Percentiles rank a stretch among this genome's conserved stretches.
These are phyloP conservation scores for Chaetops frenatus DNA, from an alignment of 2,113 vertebrate genomes.

Conservation along the genomic window DNA sequence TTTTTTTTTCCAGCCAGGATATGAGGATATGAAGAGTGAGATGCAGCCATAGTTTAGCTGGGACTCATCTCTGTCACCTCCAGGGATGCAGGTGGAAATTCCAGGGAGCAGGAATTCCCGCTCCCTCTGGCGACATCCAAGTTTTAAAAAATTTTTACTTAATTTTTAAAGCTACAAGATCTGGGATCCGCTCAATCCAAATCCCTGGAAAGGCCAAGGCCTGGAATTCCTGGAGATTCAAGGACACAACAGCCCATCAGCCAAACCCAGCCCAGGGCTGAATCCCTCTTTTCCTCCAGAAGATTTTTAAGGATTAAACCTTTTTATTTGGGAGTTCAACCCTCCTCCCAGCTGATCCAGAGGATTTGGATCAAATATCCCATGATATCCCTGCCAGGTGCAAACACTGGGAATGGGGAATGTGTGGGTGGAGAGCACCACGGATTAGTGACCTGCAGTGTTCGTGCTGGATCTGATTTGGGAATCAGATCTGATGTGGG, in stretches of 20 bases:
- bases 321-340: neutral
- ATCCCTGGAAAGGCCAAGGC: neutral
- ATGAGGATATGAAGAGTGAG: neutral
- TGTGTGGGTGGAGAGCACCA: neutral
- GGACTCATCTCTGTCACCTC: neutral
- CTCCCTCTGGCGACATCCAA: neutral
- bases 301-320: neutral
- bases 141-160: too few species aligned
- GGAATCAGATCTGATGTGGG: rapidly evolving
- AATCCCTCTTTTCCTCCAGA: neutral
- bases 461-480: neutral
- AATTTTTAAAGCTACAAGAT: neutral
- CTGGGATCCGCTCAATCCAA: rapidly evolving
- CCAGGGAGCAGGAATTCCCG: neutral
- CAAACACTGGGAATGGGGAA: neutral
- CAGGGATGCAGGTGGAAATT: neutral
- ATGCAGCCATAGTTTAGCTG: neutral
- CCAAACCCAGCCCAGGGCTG: neutral
- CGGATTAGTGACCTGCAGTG: neutral
- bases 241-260: neutral
- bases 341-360: neutral
- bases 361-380: neutral
- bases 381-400: neutral
- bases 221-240: neutral
- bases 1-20: neutral